Base-by-base conservation (phyloP, 1,140 invertebrate species). In the Euschistus heros region DNA sequence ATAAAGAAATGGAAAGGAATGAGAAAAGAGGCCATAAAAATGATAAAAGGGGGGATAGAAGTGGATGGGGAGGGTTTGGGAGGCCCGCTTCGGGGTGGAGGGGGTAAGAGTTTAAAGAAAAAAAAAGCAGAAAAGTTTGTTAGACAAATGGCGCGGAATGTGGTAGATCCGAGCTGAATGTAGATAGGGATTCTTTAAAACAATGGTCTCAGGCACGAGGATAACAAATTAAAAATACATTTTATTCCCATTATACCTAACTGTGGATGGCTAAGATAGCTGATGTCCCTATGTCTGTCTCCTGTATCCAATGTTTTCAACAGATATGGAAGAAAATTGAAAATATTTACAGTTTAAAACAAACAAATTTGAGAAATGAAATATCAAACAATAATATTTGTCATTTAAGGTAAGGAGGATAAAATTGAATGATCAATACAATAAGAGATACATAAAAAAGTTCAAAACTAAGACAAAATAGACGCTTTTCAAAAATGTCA, bases 151-250 rank as follows among this genome's bases (percentile, higher is more conserved):
- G 66, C 26, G 66, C 47, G 66, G 62, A 67, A 67, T 64, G 62
- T 64, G 37, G 63, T 57, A 67, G 62, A 65, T 60, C 63, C 24
- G 63, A 20, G 18, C 44, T 22, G 8, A 46, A n/a, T 24, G 27
- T 5, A 18, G 63, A 33, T 24, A 26, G 33, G 46, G 7, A 4
- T 26, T 27, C 52, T 60, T 57, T n/a, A 42, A 62, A 62, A 62
- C 60, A 62, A 62, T 62, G 60, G 14, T 7, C 24, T 33, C 33
- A 14, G 7, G 2, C 1, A 33, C 6, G 18, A 30, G 66, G 66
- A 67, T 67, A 67, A 67, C 61, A 65, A 67, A 67, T 67, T 67
- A 67, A 67, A 67, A 67, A 67, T 67, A 67, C 66, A 67, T 67
- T 67, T 62, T 64, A 64, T 67, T 67, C 66, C 26, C 66, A 67